Percentiles rank a stretch among this genome's conserved stretches.
Conservation (phyloP, 2,113 vertebrate species). For the Charina bottae region DNA sequence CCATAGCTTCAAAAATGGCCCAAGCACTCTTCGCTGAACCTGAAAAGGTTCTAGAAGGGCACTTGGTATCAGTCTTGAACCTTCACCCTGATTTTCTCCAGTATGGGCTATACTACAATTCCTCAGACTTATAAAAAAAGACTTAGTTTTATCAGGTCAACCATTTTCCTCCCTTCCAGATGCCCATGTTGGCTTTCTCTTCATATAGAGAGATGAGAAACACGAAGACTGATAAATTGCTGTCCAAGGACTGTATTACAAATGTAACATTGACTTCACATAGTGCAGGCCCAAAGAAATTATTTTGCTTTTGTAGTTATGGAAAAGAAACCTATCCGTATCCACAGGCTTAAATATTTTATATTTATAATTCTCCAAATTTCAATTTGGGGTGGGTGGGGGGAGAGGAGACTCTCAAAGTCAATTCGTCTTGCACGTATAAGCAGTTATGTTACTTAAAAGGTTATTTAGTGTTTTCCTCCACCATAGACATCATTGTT, state of each 20-base stretch:
- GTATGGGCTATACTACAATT: background rate
- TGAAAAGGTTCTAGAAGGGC: background rate
- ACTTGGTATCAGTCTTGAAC: background rate
- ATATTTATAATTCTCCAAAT: background rate
- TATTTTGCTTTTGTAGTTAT: background rate
- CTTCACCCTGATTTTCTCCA: background rate
- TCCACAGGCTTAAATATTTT: background rate
- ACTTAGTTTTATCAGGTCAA: background rate
- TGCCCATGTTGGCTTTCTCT: background rate
- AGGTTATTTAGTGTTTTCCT: slow-evolving; percentile 13
- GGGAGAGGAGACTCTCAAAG: slow-evolving; percentile 7
- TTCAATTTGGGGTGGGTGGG: background rate
- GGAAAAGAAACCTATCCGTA: background rate
- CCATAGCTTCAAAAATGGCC: background rate
- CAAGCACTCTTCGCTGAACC: background rate
- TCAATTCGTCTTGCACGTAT: slow-evolving; percentile 22
- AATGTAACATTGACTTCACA: background rate
- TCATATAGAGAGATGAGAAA: background rate
- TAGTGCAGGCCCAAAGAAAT: background rate
- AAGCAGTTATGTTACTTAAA: slow-evolving; percentile 14
- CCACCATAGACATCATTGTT: background rate
- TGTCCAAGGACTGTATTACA: background rate
- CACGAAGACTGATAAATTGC: background rate
- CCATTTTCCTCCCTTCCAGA: background rate
- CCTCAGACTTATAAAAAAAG: background rate